A percentile compares a stretch with the other conserved stretches of the same genome.
phyloP scores from a whole-genome alignment of 2,888 invertebrate genomes.

The Hymenopus coronatus region DNA sequence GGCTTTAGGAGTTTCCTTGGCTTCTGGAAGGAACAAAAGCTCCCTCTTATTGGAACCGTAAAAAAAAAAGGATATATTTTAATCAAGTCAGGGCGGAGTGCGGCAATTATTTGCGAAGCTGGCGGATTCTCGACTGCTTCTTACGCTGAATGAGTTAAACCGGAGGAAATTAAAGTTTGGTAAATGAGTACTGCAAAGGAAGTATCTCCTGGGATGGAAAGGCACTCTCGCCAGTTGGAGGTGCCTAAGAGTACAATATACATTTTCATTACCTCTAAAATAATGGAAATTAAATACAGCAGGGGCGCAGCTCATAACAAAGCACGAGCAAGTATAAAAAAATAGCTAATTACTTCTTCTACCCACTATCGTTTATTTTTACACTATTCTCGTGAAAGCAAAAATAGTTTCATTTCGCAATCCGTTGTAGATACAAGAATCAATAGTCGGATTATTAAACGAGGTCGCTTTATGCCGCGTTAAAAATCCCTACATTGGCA shows the following conservation, averaged over 20 bases:
- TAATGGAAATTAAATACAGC: background rate
- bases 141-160: background rate
- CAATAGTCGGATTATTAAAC: too few relatives aligned
- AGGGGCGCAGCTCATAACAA: too few relatives aligned
- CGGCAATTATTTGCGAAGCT: background rate
- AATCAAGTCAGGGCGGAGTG: background rate
- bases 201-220: background rate
- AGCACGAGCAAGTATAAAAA: too few relatives aligned
- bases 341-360: too few relatives aligned
- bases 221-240: background rate
- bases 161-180: background rate
- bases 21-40: background rate
- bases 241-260: background rate
- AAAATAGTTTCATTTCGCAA: too few relatives aligned
- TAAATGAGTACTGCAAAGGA: background rate
- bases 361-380: too few relatives aligned
- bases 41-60: background rate
- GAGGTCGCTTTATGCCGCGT: too few relatives aligned
- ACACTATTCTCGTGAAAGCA: too few relatives aligned
- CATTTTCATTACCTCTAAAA: background rate
- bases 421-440: too few relatives aligned
- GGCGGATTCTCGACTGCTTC: background rate
- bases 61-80: background rate
- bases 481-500: too few relatives aligned
- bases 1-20: background rate